Conservation (phyloP, 2,797 vertebrate species). For the Danio tinwini region DNA sequence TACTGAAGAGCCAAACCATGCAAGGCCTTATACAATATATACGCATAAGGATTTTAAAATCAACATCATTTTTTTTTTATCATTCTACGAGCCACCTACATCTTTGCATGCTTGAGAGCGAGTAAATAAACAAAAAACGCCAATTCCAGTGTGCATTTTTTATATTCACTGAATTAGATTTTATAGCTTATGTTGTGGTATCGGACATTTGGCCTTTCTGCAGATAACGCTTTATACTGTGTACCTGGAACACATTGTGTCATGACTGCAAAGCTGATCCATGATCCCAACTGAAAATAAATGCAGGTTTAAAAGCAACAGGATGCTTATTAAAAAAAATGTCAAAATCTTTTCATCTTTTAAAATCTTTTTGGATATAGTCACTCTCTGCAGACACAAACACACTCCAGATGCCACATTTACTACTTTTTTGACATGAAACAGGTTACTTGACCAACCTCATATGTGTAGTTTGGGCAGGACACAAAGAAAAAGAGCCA, state of each 20-base stretch:
- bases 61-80: too few relatives aligned
- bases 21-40: too few relatives aligned
- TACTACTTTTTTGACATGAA: slow-evolving; percentile 60
- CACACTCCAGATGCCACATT: background rate
- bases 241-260: slow-evolving; percentile 75
- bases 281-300: slow-evolving; percentile 74
- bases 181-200: background rate
- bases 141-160: too few relatives aligned
- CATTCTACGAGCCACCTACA: too few relatives aligned
- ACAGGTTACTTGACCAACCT: slow-evolving; percentile 67
- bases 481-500: slow-evolving; percentile 80
- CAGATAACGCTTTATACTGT: background rate
- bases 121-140: too few relatives aligned
- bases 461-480: slow-evolving; percentile 81
- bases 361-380: background rate
- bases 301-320: slow-evolving; percentile 2
- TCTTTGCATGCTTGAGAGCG: too few relatives aligned
- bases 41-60: too few relatives aligned
- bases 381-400: background rate
- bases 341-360: background rate
- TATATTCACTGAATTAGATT: background rate
- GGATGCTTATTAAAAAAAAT: background rate
- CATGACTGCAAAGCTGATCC: slow-evolving; percentile 80
- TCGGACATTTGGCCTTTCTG: background rate
- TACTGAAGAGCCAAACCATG: too few relatives aligned